Evolutionary conservation across 2,797 vertebrate species (phyloP).

Genomic region (Falco biarmicus): DNA sequence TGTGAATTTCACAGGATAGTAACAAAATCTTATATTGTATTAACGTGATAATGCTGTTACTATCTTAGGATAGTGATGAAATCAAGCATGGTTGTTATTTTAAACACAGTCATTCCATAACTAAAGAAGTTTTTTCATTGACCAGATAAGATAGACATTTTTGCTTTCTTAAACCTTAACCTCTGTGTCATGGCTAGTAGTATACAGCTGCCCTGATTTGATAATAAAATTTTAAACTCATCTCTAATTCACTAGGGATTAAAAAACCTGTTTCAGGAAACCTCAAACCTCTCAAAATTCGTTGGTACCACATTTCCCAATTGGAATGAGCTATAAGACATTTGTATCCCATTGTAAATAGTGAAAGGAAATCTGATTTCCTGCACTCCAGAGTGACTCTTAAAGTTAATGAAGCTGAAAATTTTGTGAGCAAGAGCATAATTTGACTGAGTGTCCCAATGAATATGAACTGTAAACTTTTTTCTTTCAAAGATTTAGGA

Average conservation of each 20-base stretch:
- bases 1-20: background rate
- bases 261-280: background rate
- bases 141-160: background rate
- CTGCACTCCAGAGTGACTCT: background rate
- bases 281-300: background rate
- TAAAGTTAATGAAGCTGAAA: background rate
- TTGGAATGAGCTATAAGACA: background rate
- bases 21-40: background rate
- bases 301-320: background rate
- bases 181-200: background rate
- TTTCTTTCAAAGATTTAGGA: background rate
- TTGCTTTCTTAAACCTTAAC: background rate
- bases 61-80: background rate
- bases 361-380: background rate
- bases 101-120: background rate
- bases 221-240: background rate
- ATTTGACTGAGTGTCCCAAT: background rate
- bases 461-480: background rate
- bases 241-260: background rate
- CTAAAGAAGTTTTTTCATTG: background rate
- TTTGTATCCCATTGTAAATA: background rate
- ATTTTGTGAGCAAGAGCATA: background rate
- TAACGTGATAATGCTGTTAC: background rate
- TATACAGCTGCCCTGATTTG: background rate
- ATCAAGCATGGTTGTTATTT: background rate